Evolutionary conservation across 2,113 vertebrate genomes (phyloP).

Genomic region (Clarias macrocephalus): DNA sequence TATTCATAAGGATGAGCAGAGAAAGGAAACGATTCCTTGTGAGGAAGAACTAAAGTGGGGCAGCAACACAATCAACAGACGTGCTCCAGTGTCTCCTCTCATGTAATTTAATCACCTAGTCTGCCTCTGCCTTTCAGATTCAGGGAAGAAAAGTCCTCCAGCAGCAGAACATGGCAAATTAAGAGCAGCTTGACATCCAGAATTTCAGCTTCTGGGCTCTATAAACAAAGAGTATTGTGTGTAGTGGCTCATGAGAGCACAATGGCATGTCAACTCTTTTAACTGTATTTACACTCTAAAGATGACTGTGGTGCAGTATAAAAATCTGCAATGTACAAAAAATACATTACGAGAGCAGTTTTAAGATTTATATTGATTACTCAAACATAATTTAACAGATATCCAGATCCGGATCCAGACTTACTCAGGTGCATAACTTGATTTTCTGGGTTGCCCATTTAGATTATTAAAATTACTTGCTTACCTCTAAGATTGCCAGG

Average conservation of each 20-base stretch:
- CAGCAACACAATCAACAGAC: conserved; percentile 41
- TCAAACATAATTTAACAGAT: neutral
- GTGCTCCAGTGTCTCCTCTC: conserved; percentile 37
- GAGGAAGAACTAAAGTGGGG: conserved; percentile 25
- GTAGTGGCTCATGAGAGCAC: conserved; percentile 8
- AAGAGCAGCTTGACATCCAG: conserved; percentile 38
- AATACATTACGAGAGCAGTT: neutral
- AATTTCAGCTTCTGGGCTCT: conserved; percentile 36
- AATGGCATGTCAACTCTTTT: neutral
- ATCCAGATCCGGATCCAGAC: neutral
- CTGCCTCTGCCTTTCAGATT: conserved; percentile 38
- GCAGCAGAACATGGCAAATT: conserved; percentile 47
- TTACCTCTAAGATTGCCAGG: neutral
- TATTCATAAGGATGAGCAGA: conserved; percentile 15
- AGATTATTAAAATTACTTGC: neutral
- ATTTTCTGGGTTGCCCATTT: conserved; percentile 6
- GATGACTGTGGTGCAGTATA: neutral
- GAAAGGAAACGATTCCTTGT: conserved; percentile 9
- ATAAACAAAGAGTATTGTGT: conserved; percentile 10
- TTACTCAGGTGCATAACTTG: neutral
- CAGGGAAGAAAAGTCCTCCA: conserved; percentile 38
- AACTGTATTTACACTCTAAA: neutral
- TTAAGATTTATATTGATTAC: neutral
- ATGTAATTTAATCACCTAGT: conserved; percentile 51
- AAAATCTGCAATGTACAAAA: neutral